These are phyloP conservation scores for Oscheius sp. DNA, from an alignment of 2,888 invertebrate species.

Conservation along the genomic window DNA sequence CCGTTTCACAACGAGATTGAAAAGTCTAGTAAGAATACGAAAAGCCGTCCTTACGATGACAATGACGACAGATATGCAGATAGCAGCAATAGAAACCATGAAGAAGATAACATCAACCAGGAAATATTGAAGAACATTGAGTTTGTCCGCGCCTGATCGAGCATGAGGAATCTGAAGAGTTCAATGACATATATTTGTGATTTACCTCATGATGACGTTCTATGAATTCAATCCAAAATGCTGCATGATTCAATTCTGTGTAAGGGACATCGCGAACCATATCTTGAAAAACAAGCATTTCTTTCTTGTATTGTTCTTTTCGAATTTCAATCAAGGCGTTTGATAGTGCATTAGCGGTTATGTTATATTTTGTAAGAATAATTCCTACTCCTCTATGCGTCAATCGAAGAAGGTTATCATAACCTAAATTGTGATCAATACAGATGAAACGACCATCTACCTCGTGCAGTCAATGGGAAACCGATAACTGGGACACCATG, in stretches of 20 bases:
- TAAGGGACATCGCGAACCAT: conserved; percentile 70
- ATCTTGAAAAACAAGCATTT: conserved; percentile 68
- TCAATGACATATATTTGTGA: not conserved
- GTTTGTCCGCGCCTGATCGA: conserved; percentile 68
- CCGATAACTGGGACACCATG: conserved; percentile 69
- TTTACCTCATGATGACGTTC: conserved; percentile 69
- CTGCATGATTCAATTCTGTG: conserved; percentile 69
- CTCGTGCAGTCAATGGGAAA: conserved; percentile 62
- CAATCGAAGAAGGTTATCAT: conserved; percentile 54
- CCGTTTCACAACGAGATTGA: not conserved
- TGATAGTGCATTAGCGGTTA: conserved; percentile 35
- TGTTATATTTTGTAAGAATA: conserved; percentile 55
- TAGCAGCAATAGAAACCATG: conserved; percentile 45
- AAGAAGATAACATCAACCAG: conserved; percentile 69
- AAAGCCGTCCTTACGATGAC: conserved; percentile 11
- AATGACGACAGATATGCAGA: conserved; percentile 14
- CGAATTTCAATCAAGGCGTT: conserved; percentile 44
- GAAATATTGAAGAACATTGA: conserved; percentile 70
- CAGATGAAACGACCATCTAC: not conserved
- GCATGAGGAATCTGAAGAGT: conserved; percentile 66
- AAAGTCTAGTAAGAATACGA: not conserved
- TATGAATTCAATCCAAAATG: conserved; percentile 71
- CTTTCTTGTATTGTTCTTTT: conserved; percentile 59
- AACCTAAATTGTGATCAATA: conserved; percentile 19
- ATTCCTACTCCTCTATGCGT: conserved; percentile 65